phyloP scores from a whole-genome alignment of 2,888 invertebrate species.

The Podotricha telesiphe region DNA sequence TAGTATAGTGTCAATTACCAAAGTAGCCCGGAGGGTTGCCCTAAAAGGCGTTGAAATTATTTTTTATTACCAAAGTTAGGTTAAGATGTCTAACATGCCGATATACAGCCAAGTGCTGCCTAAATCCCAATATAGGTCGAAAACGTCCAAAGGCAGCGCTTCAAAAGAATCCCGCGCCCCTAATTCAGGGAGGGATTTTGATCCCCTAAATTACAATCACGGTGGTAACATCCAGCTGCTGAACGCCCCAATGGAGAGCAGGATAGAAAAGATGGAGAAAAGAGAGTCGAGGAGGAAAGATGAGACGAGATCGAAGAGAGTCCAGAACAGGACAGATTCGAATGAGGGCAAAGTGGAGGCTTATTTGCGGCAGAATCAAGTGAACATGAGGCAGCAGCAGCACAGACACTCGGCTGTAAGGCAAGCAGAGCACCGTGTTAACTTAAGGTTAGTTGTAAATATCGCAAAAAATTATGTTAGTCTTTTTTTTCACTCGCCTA shows the following conservation, averaged over 20 bases:
- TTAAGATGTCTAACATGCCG: conserved; percentile 79
- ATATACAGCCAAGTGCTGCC: conserved; percentile 81
- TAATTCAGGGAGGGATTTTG: conserved; percentile 79
- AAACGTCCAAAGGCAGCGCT: conserved; percentile 54
- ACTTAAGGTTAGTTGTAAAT: conserved; percentile 63
- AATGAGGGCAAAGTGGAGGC: conserved; percentile 78
- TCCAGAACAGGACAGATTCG: conserved; percentile 55
- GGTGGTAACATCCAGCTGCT: conserved; percentile 72
- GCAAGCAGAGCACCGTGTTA: conserved; percentile 79
- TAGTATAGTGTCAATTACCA: conserved; percentile 75
- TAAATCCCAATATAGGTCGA: conserved; percentile 69
- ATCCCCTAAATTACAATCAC: conserved; percentile 86
- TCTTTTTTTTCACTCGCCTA: no score
- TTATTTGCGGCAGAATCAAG: conserved; percentile 77
- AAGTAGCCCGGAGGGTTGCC: conserved; percentile 53
- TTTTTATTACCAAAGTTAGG: conserved; percentile 71
- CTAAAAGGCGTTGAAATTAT: conserved; percentile 50
- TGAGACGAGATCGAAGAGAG: conserved; percentile 59
- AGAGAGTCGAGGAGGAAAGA: conserved; percentile 57
- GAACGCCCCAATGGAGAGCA: conserved; percentile 58
- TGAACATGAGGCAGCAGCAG: conserved; percentile 78
- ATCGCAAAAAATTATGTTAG: no score
- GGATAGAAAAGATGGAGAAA: conserved; percentile 60
- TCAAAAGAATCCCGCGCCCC: conserved; percentile 52
- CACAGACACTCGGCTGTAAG: conserved; percentile 75